Conservation (phyloP, 2,888 invertebrate species). For the Spodoptera exigua region DNA sequence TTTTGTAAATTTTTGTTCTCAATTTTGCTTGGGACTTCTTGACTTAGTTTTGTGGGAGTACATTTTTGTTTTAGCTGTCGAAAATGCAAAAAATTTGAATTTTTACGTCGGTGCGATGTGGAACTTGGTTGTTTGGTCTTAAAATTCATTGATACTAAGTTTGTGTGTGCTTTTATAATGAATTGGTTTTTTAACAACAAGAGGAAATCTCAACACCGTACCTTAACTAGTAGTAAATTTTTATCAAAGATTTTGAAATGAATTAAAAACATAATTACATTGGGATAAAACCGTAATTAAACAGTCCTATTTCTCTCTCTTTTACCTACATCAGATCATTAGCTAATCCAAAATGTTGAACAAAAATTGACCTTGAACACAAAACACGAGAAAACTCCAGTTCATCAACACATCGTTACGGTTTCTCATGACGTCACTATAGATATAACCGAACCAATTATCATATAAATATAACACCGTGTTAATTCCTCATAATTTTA, state of each 20-base stretch:
- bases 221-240: too few species aligned
- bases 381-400: slow-evolving; percentile 27
- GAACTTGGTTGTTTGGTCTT: not conserved
- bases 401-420: slow-evolving; percentile 48
- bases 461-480: slow-evolving; percentile 47
- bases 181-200: too few species aligned
- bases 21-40: slow-evolving; percentile 17
- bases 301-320: too few species aligned
- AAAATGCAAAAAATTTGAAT: not conserved
- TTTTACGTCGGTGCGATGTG: not conserved
- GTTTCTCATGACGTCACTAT: slow-evolving; percentile 37
- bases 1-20: slow-evolving; percentile 44
- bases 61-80: slow-evolving; percentile 10
- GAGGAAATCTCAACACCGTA: too few species aligned
- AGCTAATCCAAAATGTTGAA: too few species aligned
- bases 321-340: too few species aligned
- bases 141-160: not conserved
- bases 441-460: slow-evolving; percentile 42
- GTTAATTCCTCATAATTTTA: slow-evolving; percentile 56
- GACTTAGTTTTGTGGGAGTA: slow-evolving; percentile 4
- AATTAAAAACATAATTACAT: too few species aligned
- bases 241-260: too few species aligned
- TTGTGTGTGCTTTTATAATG: too few species aligned
- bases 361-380: slow-evolving; percentile 36
- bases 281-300: too few species aligned